Conservation (phyloP, 2,113 vertebrate genomes). For the Salminus brasiliensis region DNA sequence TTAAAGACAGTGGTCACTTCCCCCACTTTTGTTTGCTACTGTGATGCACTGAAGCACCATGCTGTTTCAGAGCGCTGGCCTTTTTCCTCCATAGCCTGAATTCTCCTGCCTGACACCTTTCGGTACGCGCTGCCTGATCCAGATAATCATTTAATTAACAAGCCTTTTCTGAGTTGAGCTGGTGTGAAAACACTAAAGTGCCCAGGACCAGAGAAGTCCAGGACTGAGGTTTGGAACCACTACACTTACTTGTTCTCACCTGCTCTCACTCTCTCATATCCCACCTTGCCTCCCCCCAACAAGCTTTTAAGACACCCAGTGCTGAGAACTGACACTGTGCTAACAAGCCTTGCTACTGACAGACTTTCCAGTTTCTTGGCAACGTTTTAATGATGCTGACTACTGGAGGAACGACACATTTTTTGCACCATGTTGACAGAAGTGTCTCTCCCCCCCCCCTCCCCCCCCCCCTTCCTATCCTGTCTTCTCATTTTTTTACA, state of each 20-base stretch:
- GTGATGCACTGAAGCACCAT: no score
- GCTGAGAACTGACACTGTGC: conserved; percentile 41
- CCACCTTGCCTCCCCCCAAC: background rate
- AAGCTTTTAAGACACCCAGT: background rate
- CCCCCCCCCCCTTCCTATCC: background rate
- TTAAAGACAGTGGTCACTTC: background rate
- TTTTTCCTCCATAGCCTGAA: no score
- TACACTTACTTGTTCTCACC: background rate
- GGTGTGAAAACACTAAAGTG: background rate
- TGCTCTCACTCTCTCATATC: background rate
- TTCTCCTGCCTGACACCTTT: no score
- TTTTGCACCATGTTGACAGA: background rate
- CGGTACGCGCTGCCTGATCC: background rate
- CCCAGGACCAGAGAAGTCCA: background rate
- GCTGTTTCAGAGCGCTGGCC: no score
- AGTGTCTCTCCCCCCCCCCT: background rate
- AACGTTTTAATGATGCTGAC: conserved; percentile 28
- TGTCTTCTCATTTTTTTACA: no score
- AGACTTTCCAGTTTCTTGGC: conserved; percentile 15
- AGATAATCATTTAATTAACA: background rate
- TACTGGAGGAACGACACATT: background rate
- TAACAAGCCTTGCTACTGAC: conserved; percentile 48
- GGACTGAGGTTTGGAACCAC: background rate
- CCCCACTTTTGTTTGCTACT: background rate
- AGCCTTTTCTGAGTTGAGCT: background rate